Conservation (phyloP, 2,888 invertebrate genomes). For the Thymelicus acteon region DNA sequence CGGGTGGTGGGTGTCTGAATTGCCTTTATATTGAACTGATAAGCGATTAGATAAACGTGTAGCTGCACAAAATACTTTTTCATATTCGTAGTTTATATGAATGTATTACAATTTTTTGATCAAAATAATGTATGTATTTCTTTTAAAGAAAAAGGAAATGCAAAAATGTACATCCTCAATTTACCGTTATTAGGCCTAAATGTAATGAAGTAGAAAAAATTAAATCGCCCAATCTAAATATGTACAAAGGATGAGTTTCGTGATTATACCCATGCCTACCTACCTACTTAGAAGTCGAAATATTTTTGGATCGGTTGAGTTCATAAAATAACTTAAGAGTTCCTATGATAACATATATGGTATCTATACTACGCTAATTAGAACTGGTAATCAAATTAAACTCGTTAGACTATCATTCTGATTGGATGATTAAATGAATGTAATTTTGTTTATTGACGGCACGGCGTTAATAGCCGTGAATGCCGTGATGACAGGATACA, state of each 20-base stretch:
- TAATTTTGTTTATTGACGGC: too few relatives aligned
- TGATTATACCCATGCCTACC: too few relatives aligned
- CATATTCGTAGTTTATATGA: constrained; percentile 26
- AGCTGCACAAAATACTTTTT: constrained; percentile 64
- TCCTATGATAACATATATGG: background rate
- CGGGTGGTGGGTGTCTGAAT: constrained; percentile 55
- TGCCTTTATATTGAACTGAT: constrained; percentile 77
- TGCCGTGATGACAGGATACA: background rate
- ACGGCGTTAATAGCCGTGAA: background rate
- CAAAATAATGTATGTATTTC: background rate
- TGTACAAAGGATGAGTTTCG: too few relatives aligned
- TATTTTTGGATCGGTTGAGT: background rate
- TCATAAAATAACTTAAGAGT: background rate
- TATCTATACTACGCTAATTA: background rate
- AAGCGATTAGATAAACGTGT: constrained; percentile 73
- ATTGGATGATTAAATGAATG: too few relatives aligned
- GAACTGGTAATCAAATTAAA: constrained; percentile 1
- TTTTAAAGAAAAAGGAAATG: background rate
- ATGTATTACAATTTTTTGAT: background rate
- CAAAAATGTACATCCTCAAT: background rate
- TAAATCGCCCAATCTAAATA: too few relatives aligned
- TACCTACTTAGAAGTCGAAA: too few relatives aligned
- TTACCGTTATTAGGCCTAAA: too few relatives aligned
- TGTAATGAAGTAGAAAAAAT: too few relatives aligned
- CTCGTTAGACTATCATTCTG: background rate